phyloP scores from a whole-genome alignment of 2,113 vertebrate genomes.

The Campylorhamphus procurvoides region DNA sequence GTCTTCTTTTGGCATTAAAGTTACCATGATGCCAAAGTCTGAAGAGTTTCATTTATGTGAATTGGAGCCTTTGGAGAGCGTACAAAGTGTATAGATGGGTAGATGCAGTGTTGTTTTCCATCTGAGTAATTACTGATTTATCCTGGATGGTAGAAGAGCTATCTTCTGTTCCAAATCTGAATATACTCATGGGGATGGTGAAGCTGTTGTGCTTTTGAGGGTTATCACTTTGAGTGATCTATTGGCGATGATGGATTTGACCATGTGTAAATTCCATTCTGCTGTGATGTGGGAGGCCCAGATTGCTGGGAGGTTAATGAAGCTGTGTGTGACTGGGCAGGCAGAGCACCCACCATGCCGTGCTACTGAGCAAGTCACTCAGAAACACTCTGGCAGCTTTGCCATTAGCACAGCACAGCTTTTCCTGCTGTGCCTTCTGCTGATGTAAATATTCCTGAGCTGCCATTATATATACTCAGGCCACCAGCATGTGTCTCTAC shows the following conservation, averaged over 20 bases:
- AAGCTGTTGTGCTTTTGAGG: not conserved
- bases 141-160: not conserved
- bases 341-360: accelerated
- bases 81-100: not conserved
- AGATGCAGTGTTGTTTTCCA: not conserved
- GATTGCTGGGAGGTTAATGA: not conserved
- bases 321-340: not conserved
- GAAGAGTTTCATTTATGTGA: not conserved
- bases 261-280: not conserved
- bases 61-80: not conserved
- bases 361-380: not conserved
- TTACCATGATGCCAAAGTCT: not conserved
- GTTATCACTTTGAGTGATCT: not conserved
- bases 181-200: not conserved
- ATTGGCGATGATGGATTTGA: not conserved
- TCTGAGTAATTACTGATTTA: not conserved
- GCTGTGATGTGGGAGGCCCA: not conserved
- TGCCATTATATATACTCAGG: not conserved
- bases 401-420: not conserved
- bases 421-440: not conserved
- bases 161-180: not conserved
- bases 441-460: constrained; percentile 7
- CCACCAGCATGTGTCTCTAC: not conserved
- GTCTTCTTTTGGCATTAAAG: not conserved
- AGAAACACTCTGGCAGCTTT: not conserved